A percentile compares a stretch with the other conserved stretches of the same genome.
These are phyloP conservation scores for Parasteatoda tepidariorum DNA, from an alignment of 1,140 invertebrate genomes.

Conservation along the genomic window DNA sequence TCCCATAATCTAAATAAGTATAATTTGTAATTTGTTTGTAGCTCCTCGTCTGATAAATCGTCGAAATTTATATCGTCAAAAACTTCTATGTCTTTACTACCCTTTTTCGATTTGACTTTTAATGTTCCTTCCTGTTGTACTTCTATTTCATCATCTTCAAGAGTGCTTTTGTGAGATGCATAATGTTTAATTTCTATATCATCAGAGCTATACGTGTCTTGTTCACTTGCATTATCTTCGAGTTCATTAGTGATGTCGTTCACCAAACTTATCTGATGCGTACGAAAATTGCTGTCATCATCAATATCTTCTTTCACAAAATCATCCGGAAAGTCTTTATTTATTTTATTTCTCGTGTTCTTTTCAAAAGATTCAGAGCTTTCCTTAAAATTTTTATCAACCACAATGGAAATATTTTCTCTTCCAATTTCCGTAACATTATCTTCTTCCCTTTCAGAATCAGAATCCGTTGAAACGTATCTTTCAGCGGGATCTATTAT, in stretches of 20 bases:
- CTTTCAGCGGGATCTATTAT: conserved; percentile 18
- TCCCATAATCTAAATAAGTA: conserved; percentile 22
- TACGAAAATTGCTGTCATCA: no score
- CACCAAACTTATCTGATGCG: no score
- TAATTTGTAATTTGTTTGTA: conserved; percentile 27
- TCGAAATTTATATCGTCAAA: conserved; percentile 36
- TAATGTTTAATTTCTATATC: not conserved
- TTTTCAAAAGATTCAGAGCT: not conserved
- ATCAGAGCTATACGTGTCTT: not conserved
- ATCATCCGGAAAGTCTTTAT: not conserved
- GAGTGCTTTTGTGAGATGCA: not conserved
- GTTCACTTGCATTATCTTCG: not conserved
- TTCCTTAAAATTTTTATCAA: not conserved
- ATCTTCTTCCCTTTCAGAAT: conserved; percentile 3
- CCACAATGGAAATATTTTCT: not conserved
- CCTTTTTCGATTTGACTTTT: not conserved
- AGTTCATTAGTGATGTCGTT: not conserved
- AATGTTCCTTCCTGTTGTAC: not conserved
- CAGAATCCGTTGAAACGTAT: conserved; percentile 33
- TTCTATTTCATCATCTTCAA: not conserved
- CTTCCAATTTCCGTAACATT: not conserved
- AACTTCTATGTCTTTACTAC: conserved; percentile 3
- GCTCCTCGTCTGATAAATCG: conserved; percentile 29
- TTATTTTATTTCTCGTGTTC: not conserved
- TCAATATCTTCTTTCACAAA: not conserved